Evolutionary conservation across 1,140 invertebrate genomes (phyloP).

Genomic region (Goniozus legneri): DNA sequence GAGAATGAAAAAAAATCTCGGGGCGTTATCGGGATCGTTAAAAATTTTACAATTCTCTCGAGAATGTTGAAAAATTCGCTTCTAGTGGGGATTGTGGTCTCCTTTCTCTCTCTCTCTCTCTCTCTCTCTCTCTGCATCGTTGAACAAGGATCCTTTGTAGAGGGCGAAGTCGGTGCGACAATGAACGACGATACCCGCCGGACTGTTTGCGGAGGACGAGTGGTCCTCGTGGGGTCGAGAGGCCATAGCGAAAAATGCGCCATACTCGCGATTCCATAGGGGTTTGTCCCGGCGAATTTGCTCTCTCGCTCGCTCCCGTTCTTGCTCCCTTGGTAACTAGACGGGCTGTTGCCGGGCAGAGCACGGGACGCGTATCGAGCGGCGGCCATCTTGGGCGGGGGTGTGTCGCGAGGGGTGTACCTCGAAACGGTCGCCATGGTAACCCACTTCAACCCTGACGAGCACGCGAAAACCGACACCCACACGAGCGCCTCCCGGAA

Average conservation of each 20-base stretch:
- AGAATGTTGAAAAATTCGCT: too few species aligned
- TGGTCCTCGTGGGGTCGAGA: constrained; percentile 29
- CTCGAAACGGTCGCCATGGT: constrained; percentile 31
- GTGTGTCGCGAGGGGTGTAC: constrained; percentile 43
- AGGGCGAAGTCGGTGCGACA: too few species aligned
- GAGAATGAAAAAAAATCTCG: too few species aligned
- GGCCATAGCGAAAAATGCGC: constrained; percentile 10
- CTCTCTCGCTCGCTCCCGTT: constrained; percentile 9
- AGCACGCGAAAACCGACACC: neutral
- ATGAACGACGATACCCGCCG: too few species aligned
- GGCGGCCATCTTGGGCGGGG: constrained; percentile 43
- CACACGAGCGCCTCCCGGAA: neutral
- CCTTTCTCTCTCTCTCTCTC: too few species aligned
- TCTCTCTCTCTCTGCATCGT: too few species aligned
- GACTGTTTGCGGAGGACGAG: constrained; percentile 17
- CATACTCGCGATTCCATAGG: too few species aligned
- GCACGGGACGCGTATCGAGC: constrained; percentile 5
- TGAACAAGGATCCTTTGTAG: too few species aligned
- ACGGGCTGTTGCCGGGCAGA: neutral
- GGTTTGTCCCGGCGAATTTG: too few species aligned
- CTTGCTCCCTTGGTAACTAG: neutral
- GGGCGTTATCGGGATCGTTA: too few species aligned
- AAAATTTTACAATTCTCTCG: too few species aligned
- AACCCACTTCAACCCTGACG: constrained; percentile 35
- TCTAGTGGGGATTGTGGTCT: too few species aligned